Percentiles rank a stretch among this genome's conserved stretches.
phyloP scores from a whole-genome alignment of 2,888 invertebrate species.

The Nymphalis urticae region DNA sequence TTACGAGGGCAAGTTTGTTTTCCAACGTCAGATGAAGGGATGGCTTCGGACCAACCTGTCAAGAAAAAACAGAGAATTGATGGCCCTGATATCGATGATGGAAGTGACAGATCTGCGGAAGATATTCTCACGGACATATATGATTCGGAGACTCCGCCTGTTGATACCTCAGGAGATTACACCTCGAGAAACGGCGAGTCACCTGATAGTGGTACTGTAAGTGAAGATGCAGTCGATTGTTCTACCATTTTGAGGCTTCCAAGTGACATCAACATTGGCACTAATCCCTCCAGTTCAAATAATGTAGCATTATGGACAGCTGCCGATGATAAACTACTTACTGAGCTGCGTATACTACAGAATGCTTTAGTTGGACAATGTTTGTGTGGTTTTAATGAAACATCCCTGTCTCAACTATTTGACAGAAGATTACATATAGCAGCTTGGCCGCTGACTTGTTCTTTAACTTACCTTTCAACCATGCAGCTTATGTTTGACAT shows the following conservation, averaged over 20 bases:
- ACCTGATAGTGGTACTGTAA: constrained; percentile 76
- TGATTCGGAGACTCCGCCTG: constrained; percentile 64
- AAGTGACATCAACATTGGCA: constrained; percentile 59
- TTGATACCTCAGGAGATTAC: constrained; percentile 72
- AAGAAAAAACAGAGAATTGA: constrained; percentile 91
- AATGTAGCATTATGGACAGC: constrained; percentile 60
- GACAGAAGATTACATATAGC: constrained; percentile 82
- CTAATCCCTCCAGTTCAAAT: constrained; percentile 71
- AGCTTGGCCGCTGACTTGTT: constrained; percentile 72
- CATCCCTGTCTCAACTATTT: constrained; percentile 86
- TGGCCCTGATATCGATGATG: constrained; percentile 82
- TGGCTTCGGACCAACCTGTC: constrained; percentile 91
- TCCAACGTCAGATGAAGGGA: constrained; percentile 81
- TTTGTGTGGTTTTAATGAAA: constrained; percentile 88
- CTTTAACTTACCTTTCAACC: constrained; percentile 90
- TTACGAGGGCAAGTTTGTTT: constrained; percentile 81
- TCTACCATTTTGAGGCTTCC: constrained; percentile 66
- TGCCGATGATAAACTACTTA: constrained; percentile 67
- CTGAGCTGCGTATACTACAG: constrained; percentile 83
- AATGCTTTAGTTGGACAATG: constrained; percentile 88
- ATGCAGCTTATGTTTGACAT: constrained; percentile 92
- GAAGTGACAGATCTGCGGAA: constrained; percentile 76
- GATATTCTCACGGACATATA: constrained; percentile 73
- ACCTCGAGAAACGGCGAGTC: constrained; percentile 71
- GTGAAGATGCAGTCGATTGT: constrained; percentile 79